These are phyloP conservation scores for Nematostella vectensis DNA, from an alignment of 92 coral and sea anemone genomes.

Conservation along the genomic window DNA sequence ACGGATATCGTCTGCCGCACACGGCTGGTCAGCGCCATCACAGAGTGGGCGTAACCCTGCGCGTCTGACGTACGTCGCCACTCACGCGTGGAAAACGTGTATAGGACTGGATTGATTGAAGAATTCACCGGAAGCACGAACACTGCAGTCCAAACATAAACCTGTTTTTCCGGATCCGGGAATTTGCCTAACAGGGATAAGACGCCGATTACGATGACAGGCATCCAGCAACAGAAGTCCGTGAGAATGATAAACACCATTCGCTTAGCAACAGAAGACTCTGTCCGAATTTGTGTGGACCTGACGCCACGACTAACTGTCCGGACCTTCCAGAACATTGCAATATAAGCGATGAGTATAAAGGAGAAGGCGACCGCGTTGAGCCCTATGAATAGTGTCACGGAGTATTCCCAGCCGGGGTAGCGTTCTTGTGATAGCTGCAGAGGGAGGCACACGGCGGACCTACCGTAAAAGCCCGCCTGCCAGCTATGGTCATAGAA, in stretches of 20 bases:
- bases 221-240: slow-evolving; percentile 69
- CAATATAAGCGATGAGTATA: slow-evolving; percentile 29
- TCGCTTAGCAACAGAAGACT: slow-evolving; percentile 50
- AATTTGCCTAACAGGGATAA: slow-evolving; percentile 41
- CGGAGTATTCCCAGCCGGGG: slow-evolving; percentile 61
- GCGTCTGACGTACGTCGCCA: not conserved
- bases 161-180: slow-evolving; percentile 57
- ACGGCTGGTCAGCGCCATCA: not conserved
- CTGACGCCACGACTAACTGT: slow-evolving; percentile 20
- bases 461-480: slow-evolving; percentile 36
- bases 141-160: slow-evolving; percentile 68
- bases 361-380: slow-evolving; percentile 35
- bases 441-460: slow-evolving; percentile 50
- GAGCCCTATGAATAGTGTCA: slow-evolving; percentile 28
- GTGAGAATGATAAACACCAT: slow-evolving; percentile 51
- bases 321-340: slow-evolving; percentile 26
- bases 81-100: slow-evolving; percentile 41
- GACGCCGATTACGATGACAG: slow-evolving; percentile 48
- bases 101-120: slow-evolving; percentile 57
- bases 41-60: not conserved
- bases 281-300: slow-evolving; percentile 41
- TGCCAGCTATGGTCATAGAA: slow-evolving; percentile 21
- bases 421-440: slow-evolving; percentile 42
- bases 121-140: slow-evolving; percentile 67
- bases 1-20: slow-evolving; percentile 2